Evolutionary conservation across 2,888 invertebrate species (phyloP).

Genomic region (Cataglyphis cursor): DNA sequence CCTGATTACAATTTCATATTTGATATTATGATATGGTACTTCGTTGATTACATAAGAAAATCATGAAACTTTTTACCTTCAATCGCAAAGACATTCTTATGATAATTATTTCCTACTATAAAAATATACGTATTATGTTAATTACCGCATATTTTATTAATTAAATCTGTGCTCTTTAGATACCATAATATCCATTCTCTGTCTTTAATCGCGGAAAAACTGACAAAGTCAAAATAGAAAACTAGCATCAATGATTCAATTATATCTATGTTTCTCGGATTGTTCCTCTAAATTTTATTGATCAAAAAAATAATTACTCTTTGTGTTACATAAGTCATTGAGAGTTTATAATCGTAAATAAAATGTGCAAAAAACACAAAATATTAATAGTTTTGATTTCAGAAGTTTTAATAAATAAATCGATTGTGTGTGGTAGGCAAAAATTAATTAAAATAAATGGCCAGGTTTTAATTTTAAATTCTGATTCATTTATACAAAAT

Average conservation of each 20-base stretch:
- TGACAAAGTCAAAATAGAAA: conserved; percentile 5
- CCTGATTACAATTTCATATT: background rate
- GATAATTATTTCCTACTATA: background rate
- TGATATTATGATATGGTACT: background rate
- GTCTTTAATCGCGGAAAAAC: conserved; percentile 38
- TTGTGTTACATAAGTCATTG: background rate
- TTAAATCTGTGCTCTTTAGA: background rate
- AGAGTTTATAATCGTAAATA: background rate
- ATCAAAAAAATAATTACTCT: background rate
- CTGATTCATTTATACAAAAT: background rate
- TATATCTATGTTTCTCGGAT: background rate
- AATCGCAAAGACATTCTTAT: background rate
- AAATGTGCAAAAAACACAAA: background rate
- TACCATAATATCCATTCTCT: conserved; percentile 5
- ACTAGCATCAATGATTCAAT: conserved; percentile 49
- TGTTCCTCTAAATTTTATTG: background rate
- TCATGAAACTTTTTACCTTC: background rate
- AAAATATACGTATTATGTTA: background rate
- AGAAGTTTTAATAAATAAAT: background rate
- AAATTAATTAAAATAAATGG: background rate
- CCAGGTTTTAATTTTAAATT: background rate
- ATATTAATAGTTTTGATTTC: background rate
- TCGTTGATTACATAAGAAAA: conserved; percentile 5
- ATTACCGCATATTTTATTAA: background rate
- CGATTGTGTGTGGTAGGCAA: background rate